Base-by-base conservation (phyloP, 2,888 invertebrate species). In the Calameuta idolon region DNA sequence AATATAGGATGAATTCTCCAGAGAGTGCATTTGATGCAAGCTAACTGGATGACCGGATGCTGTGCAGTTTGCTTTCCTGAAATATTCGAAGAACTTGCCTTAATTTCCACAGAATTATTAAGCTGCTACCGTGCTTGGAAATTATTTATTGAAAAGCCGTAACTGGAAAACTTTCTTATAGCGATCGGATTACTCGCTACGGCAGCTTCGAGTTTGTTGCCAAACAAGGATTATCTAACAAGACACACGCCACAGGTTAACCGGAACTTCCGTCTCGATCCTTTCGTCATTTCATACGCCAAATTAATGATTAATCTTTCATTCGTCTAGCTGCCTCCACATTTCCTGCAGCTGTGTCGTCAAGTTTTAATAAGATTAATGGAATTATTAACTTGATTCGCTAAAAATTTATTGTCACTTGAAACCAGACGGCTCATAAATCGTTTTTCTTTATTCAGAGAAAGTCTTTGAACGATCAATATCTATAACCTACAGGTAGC, bases 121-220 rank as follows among this genome's bases (percentile, higher is more conserved):
- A 69, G 69, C 30, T 33, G 30, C 15, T 69, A 5, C 69, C 11
- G 30, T 12, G 69, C 31, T 33, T 4, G 31, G n/a, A 33, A 69
- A 69, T 69, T 69, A 69, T 69, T 69, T 33, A 69, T 69, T 33
- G 69, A 69, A 69, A 40, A 12, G 69, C 15, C 69, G 30, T 69
- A 69, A 69, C 69, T 69, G n/a, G 69, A 69, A 69, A 69, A 69
- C 31, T 69, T 69, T 69, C 34, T 55, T 55, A 55, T 12, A 11
- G 12, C 33, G 12, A 71, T 12, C 15, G 12, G 33, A 71, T 55
- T 23, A 55, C 9, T 23, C 23, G 55, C 1, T 9, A 15, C 55
- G 55, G 55, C 2, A 9, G 9, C 55, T 55, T 55, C 23, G 23
- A 55, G 55, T 55, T 55, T 23, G 55, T 55, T 55, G 23, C 55